Conservation (phyloP, 2,113 vertebrate genomes). For the Paramormyrops kingsleyae region DNA sequence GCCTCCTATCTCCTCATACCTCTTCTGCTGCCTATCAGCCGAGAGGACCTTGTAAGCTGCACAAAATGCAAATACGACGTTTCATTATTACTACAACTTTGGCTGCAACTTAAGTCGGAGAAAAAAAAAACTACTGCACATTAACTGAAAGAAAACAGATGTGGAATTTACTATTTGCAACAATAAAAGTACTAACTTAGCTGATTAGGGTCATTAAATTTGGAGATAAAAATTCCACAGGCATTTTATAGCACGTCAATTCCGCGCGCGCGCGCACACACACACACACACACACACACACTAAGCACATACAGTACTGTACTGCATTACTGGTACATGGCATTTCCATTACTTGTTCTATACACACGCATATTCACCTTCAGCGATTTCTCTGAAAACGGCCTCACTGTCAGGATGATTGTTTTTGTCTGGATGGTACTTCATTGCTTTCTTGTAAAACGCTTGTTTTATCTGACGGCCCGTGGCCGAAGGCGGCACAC, state of each 20-base stretch:
- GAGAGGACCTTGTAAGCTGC: conserved; percentile 51
- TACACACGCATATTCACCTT: conserved; percentile 41
- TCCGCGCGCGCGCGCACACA: no score
- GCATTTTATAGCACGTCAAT: not conserved
- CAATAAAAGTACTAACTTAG: not conserved
- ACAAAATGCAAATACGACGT: not conserved
- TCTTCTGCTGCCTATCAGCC: conserved; percentile 40
- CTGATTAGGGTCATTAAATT: not conserved
- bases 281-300: not conserved
- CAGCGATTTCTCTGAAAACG: conserved; percentile 49
- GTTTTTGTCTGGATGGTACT: conserved; percentile 58
- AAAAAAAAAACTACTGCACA: not conserved
- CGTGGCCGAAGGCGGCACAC: conserved; percentile 38
- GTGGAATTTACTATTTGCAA: not conserved
- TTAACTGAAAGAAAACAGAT: not conserved
- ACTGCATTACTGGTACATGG: not conserved
- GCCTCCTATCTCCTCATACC: conserved; percentile 35
- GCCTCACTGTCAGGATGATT: conserved; percentile 43
- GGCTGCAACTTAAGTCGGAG: not conserved
- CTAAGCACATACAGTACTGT: not conserved
- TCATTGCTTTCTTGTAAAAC: conserved; percentile 46
- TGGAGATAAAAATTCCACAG: not conserved
- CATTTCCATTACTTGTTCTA: not conserved
- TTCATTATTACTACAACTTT: not conserved
- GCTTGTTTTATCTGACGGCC: conserved; percentile 48